A percentile compares a stretch with the other conserved stretches of the same genome.
Evolutionary conservation across 2,888 invertebrate genomes (phyloP).

Genomic region (Hybos culiciformis): DNA sequence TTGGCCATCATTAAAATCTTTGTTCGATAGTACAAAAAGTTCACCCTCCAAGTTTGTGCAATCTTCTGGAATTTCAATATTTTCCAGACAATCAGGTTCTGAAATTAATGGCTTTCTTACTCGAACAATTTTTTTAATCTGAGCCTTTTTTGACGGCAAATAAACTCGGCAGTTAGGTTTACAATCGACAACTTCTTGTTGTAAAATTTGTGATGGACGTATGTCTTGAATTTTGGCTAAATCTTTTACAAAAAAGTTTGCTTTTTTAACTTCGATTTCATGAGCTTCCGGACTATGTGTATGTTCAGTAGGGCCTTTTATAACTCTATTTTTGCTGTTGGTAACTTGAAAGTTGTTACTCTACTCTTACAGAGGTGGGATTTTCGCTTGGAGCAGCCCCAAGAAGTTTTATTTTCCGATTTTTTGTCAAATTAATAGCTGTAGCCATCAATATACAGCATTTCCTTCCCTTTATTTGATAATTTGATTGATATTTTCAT

Average conservation of each 20-base stretch:
- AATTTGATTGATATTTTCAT: background rate
- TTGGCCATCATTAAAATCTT: background rate
- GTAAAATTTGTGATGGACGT: background rate
- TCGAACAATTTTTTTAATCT: background rate
- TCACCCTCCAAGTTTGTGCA: background rate
- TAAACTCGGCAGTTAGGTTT: background rate
- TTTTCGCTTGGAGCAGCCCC: background rate
- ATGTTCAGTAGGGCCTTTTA: background rate
- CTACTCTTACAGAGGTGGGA: background rate
- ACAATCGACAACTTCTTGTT: background rate
- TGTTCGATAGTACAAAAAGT: background rate
- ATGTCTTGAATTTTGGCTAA: background rate
- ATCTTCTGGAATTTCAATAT: background rate
- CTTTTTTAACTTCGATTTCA: background rate
- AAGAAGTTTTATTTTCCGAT: background rate
- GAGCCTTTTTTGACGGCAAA: background rate
- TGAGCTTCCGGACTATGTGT: background rate
- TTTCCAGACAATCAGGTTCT: background rate
- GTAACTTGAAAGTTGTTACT: background rate
- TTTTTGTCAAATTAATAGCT: background rate
- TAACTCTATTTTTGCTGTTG: background rate
- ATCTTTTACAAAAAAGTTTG: background rate
- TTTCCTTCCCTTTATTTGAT: background rate
- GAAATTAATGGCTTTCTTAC: background rate
- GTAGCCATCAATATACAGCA: background rate